Conservation (phyloP, 2,888 invertebrate genomes). For the Drosophila neutralis region DNA sequence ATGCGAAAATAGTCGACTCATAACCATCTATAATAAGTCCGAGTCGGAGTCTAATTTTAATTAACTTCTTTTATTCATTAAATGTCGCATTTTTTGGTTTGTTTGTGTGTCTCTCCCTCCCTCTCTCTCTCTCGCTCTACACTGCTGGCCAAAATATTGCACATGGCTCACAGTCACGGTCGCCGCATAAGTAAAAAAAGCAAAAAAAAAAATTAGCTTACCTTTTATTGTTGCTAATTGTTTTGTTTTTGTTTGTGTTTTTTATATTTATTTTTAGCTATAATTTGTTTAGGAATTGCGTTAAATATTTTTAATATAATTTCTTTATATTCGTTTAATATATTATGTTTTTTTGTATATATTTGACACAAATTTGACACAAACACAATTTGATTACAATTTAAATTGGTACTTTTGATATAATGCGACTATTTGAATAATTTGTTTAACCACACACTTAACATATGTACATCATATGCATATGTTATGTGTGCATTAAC, state of each 20-base stretch:
- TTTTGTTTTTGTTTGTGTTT: conserved; percentile 18
- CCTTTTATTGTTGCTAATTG: conserved; percentile 22
- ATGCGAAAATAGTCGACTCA: conserved; percentile 43
- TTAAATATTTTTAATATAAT: conserved; percentile 50
- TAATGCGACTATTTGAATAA: conserved; percentile 42
- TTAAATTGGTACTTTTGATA: conserved; percentile 37
- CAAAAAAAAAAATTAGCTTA: conserved; percentile 21
- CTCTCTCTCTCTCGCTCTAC: conserved; percentile 7
- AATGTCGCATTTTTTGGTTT: conserved; percentile 29
- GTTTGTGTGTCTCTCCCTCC: not conserved
- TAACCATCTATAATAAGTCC: conserved; percentile 24
- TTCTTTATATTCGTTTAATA: conserved; percentile 5
- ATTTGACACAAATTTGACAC: conserved; percentile 49
- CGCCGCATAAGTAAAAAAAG: conserved; percentile 6
- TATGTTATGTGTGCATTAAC: conserved; percentile 59
- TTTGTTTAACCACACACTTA: conserved; percentile 60
- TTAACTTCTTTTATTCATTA: conserved; percentile 28
- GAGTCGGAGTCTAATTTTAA: conserved; percentile 26
- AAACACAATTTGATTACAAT: conserved; percentile 46
- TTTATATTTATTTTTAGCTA: conserved; percentile 39
- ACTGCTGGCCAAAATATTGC: conserved; percentile 40
- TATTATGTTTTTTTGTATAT: conserved; percentile 24
- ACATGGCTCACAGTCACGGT: conserved; percentile 22
- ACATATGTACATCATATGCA: conserved; percentile 31
- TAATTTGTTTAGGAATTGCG: conserved; percentile 72